phyloP scores from a whole-genome alignment of 2,888 invertebrate species.

The Tachina lurida region DNA sequence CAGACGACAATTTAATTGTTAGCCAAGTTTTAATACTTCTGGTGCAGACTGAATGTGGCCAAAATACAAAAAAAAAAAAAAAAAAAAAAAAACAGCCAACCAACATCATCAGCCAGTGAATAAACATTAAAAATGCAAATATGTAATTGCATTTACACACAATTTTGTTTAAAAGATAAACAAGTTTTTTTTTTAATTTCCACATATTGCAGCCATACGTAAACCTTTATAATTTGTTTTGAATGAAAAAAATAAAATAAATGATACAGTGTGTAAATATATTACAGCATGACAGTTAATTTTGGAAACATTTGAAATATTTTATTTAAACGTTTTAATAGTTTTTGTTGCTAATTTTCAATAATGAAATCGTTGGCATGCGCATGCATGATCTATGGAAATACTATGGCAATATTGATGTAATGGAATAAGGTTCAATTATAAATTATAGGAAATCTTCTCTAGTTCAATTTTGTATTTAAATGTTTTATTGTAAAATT shows the following conservation, averaged over 20 bases:
- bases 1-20: conserved; percentile 68
- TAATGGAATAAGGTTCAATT: too few relatives aligned
- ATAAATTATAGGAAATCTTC: too few relatives aligned
- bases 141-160: conserved; percentile 66
- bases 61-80: conserved; percentile 34
- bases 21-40: conserved; percentile 61
- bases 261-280: conserved; percentile 44
- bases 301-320: neutral
- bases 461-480: too few relatives aligned
- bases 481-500: too few relatives aligned
- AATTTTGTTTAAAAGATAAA: conserved; percentile 27
- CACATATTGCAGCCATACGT: conserved; percentile 44
- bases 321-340: neutral
- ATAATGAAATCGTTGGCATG: too few relatives aligned
- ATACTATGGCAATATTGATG: too few relatives aligned
- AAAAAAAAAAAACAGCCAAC: conserved; percentile 16
- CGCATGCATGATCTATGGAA: too few relatives aligned
- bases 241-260: conserved; percentile 37
- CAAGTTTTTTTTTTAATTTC: conserved; percentile 36
- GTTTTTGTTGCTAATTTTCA: too few relatives aligned
- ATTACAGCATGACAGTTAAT: neutral
- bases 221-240: conserved; percentile 55
- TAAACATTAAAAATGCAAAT: conserved; percentile 68
- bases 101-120: conserved; percentile 41
- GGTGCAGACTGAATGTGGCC: conserved; percentile 61